Evolutionary conservation across 2,113 vertebrate species (phyloP).

Genomic region (Pagrus major): DNA sequence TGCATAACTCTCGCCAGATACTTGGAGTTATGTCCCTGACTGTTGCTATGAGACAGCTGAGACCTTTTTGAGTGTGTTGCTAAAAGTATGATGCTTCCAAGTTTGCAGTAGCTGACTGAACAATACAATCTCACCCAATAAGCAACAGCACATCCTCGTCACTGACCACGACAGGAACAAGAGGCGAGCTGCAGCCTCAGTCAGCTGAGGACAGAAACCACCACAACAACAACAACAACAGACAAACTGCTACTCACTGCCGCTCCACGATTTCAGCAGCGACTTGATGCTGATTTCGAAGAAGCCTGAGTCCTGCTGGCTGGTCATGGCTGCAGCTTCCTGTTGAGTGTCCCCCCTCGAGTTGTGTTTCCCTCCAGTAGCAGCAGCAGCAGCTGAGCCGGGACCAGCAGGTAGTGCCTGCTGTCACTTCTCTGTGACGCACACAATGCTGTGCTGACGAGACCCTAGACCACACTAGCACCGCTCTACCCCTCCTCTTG

Average conservation of each 20-base stretch:
- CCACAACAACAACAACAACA: conserved; percentile 57
- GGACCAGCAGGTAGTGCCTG: conserved; percentile 85
- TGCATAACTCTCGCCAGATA: conserved; percentile 2
- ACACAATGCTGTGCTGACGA: conserved; percentile 83
- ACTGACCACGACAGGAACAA: conserved; percentile 8
- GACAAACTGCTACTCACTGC: conserved; percentile 90
- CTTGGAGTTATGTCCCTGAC: background rate
- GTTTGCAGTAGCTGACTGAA: conserved; percentile 16
- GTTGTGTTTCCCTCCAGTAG: conserved; percentile 55
- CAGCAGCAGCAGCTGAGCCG: conserved; percentile 56
- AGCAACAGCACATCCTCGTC: conserved; percentile 18
- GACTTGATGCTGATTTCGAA: conserved; percentile 99
- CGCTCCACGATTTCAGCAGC: conserved; percentile 98
- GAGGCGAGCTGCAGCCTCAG: conserved; percentile 24
- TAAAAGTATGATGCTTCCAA: conserved; percentile 29
- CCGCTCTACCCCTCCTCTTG: conserved; percentile 81
- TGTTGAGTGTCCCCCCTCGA: conserved; percentile 56
- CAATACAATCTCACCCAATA: background rate
- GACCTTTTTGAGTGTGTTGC: conserved; percentile 10
- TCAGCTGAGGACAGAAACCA: conserved; percentile 33
- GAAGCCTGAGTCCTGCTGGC: conserved; percentile 98
- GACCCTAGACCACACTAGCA: conserved; percentile 84
- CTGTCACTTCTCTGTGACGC: conserved; percentile 89
- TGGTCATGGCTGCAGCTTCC: conserved; percentile 92
- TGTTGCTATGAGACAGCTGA: conserved; percentile 58